phyloP scores from a whole-genome alignment of 2,113 vertebrate genomes.

The Dicerorhinus sumatrensis region DNA sequence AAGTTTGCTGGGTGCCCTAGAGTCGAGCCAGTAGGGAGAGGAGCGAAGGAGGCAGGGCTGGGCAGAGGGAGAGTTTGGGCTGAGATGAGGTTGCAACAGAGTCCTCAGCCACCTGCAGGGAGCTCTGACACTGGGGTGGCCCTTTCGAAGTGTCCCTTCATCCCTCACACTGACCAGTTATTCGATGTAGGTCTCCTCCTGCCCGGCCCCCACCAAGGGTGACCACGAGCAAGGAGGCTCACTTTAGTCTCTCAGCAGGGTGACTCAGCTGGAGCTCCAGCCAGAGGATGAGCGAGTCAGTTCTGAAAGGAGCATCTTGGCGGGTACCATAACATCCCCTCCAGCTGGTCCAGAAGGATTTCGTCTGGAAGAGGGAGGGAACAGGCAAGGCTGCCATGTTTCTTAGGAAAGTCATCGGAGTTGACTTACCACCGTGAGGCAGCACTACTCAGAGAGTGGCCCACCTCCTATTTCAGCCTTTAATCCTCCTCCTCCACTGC shows the following conservation, averaged over 20 bases:
- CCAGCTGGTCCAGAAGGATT: background rate
- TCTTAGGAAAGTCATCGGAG: background rate
- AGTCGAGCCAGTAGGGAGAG: background rate
- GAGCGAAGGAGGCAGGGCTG: no score
- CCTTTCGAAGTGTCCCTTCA: background rate
- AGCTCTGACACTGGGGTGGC: background rate
- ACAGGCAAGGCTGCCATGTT: background rate
- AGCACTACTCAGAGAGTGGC: background rate
- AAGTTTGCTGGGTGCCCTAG: background rate
- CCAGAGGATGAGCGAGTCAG: background rate
- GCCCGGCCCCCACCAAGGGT: accelerated
- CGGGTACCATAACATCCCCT: background rate
- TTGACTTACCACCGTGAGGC: background rate
- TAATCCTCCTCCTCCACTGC: background rate
- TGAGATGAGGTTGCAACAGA: background rate
- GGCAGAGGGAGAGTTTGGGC: no score
- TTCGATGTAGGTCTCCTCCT: background rate
- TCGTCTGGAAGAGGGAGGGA: background rate
- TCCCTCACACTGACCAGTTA: background rate
- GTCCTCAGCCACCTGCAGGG: background rate
- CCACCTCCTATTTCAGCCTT: background rate
- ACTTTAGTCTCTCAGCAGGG: background rate
- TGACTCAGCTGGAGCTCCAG: background rate
- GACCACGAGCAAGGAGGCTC: background rate
- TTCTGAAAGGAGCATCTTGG: background rate